Conservation (phyloP, 2,888 invertebrate species). For the Odontocolon sp. region DNA sequence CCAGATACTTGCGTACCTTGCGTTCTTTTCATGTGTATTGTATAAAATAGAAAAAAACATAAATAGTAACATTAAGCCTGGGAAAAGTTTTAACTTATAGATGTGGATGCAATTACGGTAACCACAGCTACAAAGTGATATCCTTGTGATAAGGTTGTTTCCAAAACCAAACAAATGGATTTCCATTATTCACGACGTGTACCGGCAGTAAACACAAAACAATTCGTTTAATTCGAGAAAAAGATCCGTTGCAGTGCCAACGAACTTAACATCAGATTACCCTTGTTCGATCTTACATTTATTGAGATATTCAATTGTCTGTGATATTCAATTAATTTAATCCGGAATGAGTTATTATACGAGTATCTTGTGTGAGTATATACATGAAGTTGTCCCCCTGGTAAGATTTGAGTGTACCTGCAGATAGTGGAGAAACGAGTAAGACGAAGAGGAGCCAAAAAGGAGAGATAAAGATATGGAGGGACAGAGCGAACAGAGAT, state of each 20-base stretch:
- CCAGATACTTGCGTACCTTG: constrained; percentile 30
- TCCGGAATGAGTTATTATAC: constrained; percentile 27
- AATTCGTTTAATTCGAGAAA: too few species aligned
- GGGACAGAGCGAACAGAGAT: constrained; percentile 58
- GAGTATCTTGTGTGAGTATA: neutral
- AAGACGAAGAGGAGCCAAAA: neutral
- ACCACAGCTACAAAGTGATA: too few species aligned
- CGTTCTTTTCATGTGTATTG: neutral
- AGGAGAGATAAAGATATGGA: constrained; percentile 43
- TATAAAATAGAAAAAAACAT: neutral
- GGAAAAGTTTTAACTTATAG: too few species aligned
- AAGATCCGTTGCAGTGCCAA: neutral
- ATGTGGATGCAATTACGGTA: too few species aligned
- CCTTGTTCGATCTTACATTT: neutral
- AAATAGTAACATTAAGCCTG: too few species aligned
- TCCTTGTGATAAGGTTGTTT: too few species aligned
- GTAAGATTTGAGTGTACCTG: constrained; percentile 10
- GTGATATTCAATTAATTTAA: constrained; percentile 6
- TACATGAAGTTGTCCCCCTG: neutral
- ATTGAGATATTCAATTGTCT: neutral
- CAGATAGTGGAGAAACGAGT: constrained; percentile 26
- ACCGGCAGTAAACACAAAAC: too few species aligned
- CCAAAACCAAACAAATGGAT: too few species aligned
- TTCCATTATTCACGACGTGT: too few species aligned
- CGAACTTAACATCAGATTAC: neutral